Conservation (phyloP, 1,140 invertebrate species). For the Caenorhabditis briggsae region DNA sequence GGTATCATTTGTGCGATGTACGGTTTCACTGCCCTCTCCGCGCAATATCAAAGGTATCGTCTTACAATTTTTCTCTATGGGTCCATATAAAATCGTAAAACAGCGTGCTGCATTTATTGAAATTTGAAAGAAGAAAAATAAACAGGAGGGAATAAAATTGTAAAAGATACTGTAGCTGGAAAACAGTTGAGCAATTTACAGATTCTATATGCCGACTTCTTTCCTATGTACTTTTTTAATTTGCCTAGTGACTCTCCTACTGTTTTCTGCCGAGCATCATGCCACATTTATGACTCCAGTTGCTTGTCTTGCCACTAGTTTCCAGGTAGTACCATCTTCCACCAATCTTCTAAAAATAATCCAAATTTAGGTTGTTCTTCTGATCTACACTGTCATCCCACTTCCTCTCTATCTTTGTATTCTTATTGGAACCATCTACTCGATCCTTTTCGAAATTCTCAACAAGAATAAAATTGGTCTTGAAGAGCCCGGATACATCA, state of each 20-base stretch:
- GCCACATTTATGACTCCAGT: constrained; percentile 77
- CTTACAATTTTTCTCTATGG: constrained; percentile 31
- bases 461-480: constrained; percentile 67
- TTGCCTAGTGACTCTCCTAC: constrained; percentile 74
- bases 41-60: constrained; percentile 73
- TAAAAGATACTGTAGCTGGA: no score
- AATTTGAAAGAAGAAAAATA: not conserved
- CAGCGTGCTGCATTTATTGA: not conserved
- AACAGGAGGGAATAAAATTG: not conserved
- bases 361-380: constrained; percentile 84
- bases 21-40: constrained; percentile 71
- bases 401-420: constrained; percentile 89
- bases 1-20: constrained; percentile 75
- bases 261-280: constrained; percentile 70
- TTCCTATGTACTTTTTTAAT: constrained; percentile 77
- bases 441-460: constrained; percentile 85
- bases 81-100: not conserved
- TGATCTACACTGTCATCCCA: constrained; percentile 93
- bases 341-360: not conserved
- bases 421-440: constrained; percentile 85
- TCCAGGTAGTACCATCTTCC: constrained; percentile 84
- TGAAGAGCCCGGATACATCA: constrained; percentile 81
- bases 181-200: constrained; percentile 23
- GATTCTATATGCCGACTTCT: constrained; percentile 71
- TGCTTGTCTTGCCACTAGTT: constrained; percentile 74